Percentiles rank a stretch among this genome's conserved stretches.
Evolutionary conservation across 2,113 vertebrate genomes (phyloP).

Genomic region (Polypterus bichir): DNA sequence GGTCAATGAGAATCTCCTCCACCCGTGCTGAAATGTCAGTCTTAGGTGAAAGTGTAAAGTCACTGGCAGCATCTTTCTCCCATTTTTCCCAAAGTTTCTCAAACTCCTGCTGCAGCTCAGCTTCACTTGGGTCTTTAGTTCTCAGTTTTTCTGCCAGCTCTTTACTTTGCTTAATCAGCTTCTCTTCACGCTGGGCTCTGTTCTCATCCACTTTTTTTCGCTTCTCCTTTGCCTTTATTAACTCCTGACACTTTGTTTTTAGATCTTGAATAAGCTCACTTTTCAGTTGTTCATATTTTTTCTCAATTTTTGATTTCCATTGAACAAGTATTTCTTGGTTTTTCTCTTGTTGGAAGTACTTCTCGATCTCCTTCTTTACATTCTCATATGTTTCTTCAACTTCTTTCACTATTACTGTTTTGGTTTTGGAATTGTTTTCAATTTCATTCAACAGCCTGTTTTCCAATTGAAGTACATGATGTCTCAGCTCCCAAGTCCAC

Average conservation of each 20-base stretch:
- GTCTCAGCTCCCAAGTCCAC: slow-evolving; percentile 38
- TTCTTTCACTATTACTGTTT: rapidly evolving
- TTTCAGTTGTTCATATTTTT: slow-evolving; percentile 22
- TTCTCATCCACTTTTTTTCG: slow-evolving; percentile 19
- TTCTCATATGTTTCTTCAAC: slow-evolving; percentile 13
- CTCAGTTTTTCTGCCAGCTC: slow-evolving; percentile 18
- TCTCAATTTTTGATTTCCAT: slow-evolving; percentile 27
- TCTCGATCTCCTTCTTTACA: slow-evolving; percentile 22
- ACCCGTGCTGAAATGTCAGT: slow-evolving; percentile 21
- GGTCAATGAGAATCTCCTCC: slow-evolving; percentile 19
- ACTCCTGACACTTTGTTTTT: slow-evolving; percentile 12
- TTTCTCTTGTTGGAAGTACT: slow-evolving; percentile 29
- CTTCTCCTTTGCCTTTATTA: slow-evolving; percentile 19
- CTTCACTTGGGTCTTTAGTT: slow-evolving; percentile 11
- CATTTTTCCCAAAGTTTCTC: slow-evolving; percentile 18
- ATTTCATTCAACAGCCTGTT: slow-evolving; percentile 24
- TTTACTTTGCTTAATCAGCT: slow-evolving; percentile 24
- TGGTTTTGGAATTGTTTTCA: slow-evolving; percentile 14
- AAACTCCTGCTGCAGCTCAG: slow-evolving; percentile 24
- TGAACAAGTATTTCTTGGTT: slow-evolving; percentile 29
- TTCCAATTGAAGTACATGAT: slow-evolving; percentile 27
- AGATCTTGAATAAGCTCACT: slow-evolving; percentile 23
- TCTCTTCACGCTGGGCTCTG: slow-evolving; percentile 15
- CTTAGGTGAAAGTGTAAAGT: rapidly evolving
- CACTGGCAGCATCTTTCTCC: slow-evolving; percentile 9